Evolutionary conservation across 2,113 vertebrate species (phyloP), one percentile per base, ranked within the genome.

Genomic region (Dunckerocampus dactyliophorus): DNA sequence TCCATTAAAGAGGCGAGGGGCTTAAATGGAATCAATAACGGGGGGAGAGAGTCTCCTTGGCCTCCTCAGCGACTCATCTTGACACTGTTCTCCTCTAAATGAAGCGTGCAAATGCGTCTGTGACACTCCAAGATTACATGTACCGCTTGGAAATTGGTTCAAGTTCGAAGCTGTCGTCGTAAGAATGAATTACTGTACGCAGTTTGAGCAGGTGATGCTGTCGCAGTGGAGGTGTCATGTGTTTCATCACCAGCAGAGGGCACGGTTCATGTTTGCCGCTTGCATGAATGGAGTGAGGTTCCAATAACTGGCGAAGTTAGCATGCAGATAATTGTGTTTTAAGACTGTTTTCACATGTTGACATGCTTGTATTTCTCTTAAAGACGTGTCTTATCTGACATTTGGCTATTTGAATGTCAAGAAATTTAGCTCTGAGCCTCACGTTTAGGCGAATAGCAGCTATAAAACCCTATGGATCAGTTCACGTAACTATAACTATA

Each of bases 21-120:
- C 66, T 85, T 71, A 66, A 82, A 76, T 4, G 48, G 59, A 76
- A 89, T 90, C 88, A 69, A 91, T 90, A 86, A 63, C 62, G 47
- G 55, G 83, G 83, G 88, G 88, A 82, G 76, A 67, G 43, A 75
- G 76, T 82, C 81, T 75, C 76, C 59, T 71, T 74, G 49, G 79
- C 65, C 79, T 83, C 68, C 79, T 87, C 83, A 70, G 68, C 87
- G 82, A 83, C 78, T 79, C 58, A 73, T 68, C 76, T 77, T 67
- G 71, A 67, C 72, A 74, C 72, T 58, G 80, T 78, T 82, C 71
- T n/a, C 24, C 68, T 81, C 65, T 59, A 73, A 79, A 76, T 69
- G 65, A 79, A 75, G 57, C 70, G 70, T 73, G 57, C 70, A 68
- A 17, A 54, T 60, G 59, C 28, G 47, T 37, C 34, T 37, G 47